These are phyloP conservation scores for Parazoanthus darwini DNA, from an alignment of 92 coral and sea anemone species.

Conservation along the genomic window DNA sequence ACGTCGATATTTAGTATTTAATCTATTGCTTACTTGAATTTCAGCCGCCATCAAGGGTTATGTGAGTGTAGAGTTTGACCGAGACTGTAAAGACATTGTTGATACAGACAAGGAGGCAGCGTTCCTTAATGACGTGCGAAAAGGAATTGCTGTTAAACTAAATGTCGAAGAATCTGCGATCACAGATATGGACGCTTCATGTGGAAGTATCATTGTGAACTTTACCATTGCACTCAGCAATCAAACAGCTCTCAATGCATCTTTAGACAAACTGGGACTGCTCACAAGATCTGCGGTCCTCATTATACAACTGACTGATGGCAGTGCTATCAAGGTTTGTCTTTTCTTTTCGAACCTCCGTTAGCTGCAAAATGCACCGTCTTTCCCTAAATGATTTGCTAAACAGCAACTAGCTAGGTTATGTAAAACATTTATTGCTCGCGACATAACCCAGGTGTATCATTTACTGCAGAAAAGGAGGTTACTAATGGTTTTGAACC, in stretches of 20 bases:
- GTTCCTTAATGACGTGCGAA: slow-evolving; percentile 41
- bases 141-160: slow-evolving; percentile 38
- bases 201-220: slow-evolving; percentile 60
- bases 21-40: background rate
- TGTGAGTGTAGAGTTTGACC: slow-evolving; percentile 36
- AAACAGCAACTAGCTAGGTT: background rate
- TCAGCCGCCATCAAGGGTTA: background rate
- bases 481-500: too few species aligned
- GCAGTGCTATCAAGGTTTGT: slow-evolving; percentile 23
- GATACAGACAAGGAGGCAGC: slow-evolving; percentile 32
- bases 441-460: too few species aligned
- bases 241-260: slow-evolving; percentile 29
- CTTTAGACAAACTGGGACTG: slow-evolving; percentile 4
- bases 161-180: slow-evolving; percentile 16
- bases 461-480: too few species aligned
- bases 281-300: slow-evolving; percentile 35
- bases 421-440: too few species aligned
- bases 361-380: background rate
- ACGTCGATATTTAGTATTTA: background rate
- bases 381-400: background rate
- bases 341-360: background rate
- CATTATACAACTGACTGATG: slow-evolving; percentile 10
- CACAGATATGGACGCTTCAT: slow-evolving; percentile 40
- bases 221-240: slow-evolving; percentile 43
- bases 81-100: slow-evolving; percentile 32